phyloP scores from a whole-genome alignment of 2,888 invertebrate species.

The Lithophane ornitopus region DNA sequence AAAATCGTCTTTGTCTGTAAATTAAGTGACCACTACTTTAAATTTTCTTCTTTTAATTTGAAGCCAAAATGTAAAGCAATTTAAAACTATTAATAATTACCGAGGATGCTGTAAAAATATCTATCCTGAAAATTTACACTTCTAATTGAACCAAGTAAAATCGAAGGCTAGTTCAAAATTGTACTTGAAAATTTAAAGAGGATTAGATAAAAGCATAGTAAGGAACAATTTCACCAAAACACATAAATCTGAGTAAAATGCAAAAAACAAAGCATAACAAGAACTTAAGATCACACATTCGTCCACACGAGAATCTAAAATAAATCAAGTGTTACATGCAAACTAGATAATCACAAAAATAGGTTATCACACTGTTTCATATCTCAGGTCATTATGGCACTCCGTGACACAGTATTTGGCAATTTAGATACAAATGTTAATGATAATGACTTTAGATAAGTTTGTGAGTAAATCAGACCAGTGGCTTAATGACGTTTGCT shows the following conservation, averaged over 20 bases:
- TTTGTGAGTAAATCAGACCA: conserved; percentile 19
- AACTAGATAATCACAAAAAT: conserved; percentile 52
- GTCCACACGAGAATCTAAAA: conserved; percentile 16
- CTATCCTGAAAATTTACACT: neutral
- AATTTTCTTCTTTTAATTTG: neutral
- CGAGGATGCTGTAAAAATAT: neutral
- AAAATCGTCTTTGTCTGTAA: neutral
- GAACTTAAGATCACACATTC: conserved; percentile 1
- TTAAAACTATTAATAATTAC: neutral
- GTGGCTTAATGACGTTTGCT: conserved; percentile 9
- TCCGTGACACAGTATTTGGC: conserved; percentile 69
- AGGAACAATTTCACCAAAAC: neutral
- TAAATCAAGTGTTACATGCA: conserved; percentile 29
- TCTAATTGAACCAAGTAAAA: neutral
- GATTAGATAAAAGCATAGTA: neutral
- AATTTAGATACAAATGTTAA: conserved; percentile 74
- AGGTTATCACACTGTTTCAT: conserved; percentile 68
- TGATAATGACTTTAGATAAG: conserved; percentile 66
- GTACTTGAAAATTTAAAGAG: neutral
- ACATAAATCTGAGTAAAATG: neutral
- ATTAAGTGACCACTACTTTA: neutral
- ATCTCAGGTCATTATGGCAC: conserved; percentile 72
- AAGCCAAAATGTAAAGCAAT: neutral
- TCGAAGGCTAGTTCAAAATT: neutral
- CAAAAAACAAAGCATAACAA: neutral